Evolutionary conservation across 2,797 vertebrate species (phyloP).

Genomic region (Chrysocyon brachyurus): DNA sequence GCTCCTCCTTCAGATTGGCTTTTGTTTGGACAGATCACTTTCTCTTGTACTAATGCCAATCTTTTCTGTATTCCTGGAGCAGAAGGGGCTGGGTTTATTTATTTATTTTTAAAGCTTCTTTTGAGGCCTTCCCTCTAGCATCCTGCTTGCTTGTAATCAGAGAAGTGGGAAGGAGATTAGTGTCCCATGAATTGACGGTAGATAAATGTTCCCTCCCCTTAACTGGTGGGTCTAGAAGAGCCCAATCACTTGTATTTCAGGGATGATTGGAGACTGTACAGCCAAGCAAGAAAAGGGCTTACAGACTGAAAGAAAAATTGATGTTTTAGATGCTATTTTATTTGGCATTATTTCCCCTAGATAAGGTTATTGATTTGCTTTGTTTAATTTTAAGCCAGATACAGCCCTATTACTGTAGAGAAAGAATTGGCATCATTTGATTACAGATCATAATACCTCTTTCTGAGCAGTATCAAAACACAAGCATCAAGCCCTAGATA

Average conservation of each 20-base stretch:
- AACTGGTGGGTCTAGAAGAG: constrained; percentile 73
- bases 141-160: constrained; percentile 77
- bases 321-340: constrained; percentile 72
- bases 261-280: constrained; percentile 80
- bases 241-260: constrained; percentile 80
- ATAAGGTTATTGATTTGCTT: constrained; percentile 81
- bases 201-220: constrained; percentile 85
- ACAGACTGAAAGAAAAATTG: constrained; percentile 80
- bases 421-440: constrained; percentile 73
- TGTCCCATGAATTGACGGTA: constrained; percentile 80
- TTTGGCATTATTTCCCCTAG: constrained; percentile 79
- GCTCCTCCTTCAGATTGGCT: constrained; percentile 87
- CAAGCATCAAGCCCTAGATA: constrained; percentile 10
- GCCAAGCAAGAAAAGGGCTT: constrained; percentile 67
- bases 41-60: constrained; percentile 86
- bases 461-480: constrained; percentile 61
- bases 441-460: constrained; percentile 49
- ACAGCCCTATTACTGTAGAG: constrained; percentile 62
- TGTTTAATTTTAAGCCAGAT: constrained; percentile 76
- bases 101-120: constrained; percentile 84
- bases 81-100: constrained; percentile 83
- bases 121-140: constrained; percentile 79
- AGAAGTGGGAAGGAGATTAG: constrained; percentile 84
- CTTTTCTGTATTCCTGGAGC: constrained; percentile 84
- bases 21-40: constrained; percentile 87